Evolutionary conservation across 2,113 vertebrate genomes (phyloP), one percentile per base, ranked within the genome.

Genomic region (Argyrosomus japonicus): DNA sequence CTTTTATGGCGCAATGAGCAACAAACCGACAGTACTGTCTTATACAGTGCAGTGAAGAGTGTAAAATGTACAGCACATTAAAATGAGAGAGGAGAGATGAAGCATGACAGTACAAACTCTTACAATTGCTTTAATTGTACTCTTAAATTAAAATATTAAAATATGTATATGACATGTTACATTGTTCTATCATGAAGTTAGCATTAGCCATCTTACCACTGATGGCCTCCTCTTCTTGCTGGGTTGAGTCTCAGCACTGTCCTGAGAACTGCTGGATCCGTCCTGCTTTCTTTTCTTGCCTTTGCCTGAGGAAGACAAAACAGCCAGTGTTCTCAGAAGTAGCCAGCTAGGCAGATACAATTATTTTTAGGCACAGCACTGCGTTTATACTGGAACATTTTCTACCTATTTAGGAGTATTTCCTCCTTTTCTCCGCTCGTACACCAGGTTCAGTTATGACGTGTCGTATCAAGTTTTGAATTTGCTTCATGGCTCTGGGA

Each of bases 251-350:
- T 32, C 81, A 75, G 88, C 81, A 68, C 80, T 83, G 2, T 94
- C 90, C 71, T 94, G 90, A 68, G 91, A 89, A 65, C 93, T 88
- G 75, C 87, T 83, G 11, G 92, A 90, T 81, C 84, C 94, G 23
- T 87, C 93, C n/a, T 88, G 78, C 69, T 97, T 98, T 83, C 96
- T 96, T 90, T 96, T 97, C 73, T 83, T 84, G 74, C 90, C 86
- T 4, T 85, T 77, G 89, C 89, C 96, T 95, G 71, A 13, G 48
- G 2, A 40, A n/a, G 50, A 83, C 7, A 86, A 68, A 76, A 77
- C 14, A 45, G 8, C 0, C 1, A 56, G 4, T 23, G n/a, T 25
- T 80, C 18, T 67, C 21, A 77, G 53, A 74, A 68, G n/a, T 8
- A 75, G 0, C 1, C 18, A 53, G 3, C 10, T 65, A 40, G 3